phyloP scores from a whole-genome alignment of 2,888 invertebrate genomes.

The Ametastegia equiseti region DNA sequence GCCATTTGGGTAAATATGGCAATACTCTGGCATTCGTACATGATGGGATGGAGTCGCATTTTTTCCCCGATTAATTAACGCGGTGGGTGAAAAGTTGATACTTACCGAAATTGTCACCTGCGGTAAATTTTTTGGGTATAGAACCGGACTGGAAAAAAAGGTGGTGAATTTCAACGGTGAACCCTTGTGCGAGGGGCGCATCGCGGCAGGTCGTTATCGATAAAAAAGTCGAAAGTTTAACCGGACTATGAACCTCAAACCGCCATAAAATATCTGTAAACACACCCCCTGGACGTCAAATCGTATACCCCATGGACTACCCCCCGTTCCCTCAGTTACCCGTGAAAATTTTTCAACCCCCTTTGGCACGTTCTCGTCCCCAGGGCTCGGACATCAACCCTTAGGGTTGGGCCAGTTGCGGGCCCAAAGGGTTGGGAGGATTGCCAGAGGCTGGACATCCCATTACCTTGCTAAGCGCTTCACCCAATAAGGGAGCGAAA shows the following conservation, averaged over 20 bases:
- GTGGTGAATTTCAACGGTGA: not conserved
- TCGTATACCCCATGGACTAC: not conserved
- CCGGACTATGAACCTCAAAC: conserved; percentile 40
- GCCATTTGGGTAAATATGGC: too few species aligned
- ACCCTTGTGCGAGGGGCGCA: conserved; percentile 1
- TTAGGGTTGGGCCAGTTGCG: not conserved
- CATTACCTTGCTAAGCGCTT: conserved; percentile 47
- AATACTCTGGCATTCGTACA: not conserved
- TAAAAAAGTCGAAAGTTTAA: conserved; percentile 30
- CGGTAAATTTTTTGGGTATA: not conserved
- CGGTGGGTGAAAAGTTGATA: not conserved
- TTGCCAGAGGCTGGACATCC: conserved; percentile 49
- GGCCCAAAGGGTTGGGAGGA: conserved; percentile 45
- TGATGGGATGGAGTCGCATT: too few species aligned
- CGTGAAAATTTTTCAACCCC: conserved; percentile 21
- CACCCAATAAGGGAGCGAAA: conserved; percentile 46
- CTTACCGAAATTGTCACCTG: conserved; percentile 13
- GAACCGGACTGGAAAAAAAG: not conserved
- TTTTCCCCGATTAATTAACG: too few species aligned
- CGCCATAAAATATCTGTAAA: conserved; percentile 48
- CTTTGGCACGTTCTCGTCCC: conserved; percentile 18
- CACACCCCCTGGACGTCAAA: conserved; percentile 38
- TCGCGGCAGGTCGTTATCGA: conserved; percentile 20
- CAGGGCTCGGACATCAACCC: conserved; percentile 17
- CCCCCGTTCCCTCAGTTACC: too few species aligned